Percentiles rank a stretch among this genome's conserved stretches.
phyloP scores from a whole-genome alignment of 2,888 invertebrate genomes.

The Drosophila pegasa region DNA sequence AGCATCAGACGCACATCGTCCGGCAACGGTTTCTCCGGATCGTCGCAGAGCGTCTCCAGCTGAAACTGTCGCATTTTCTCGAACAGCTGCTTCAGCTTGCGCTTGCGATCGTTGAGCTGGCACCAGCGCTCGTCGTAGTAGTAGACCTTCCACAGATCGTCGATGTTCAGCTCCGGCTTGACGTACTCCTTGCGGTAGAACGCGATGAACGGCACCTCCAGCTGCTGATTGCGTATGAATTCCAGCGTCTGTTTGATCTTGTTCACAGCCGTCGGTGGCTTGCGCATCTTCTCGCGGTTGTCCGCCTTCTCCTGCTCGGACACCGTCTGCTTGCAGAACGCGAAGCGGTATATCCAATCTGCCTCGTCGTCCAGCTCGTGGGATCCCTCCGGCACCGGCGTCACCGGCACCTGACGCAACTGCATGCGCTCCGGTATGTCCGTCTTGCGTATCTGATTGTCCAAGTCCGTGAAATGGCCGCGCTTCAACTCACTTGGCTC shows the following conservation, averaged over 20 bases:
- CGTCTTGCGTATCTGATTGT: constrained; percentile 94
- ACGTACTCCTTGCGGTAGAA: constrained; percentile 99
- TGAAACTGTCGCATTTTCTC: constrained; percentile 97
- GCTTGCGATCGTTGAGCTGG: constrained; percentile 93
- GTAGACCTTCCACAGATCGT: constrained; percentile 99
- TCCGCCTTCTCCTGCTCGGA: constrained; percentile 88
- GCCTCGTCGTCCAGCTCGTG: constrained; percentile 97
- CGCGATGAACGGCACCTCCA: constrained; percentile 99
- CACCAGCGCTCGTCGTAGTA: constrained; percentile 98
- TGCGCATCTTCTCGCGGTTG: constrained; percentile 85
- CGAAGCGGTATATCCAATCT: constrained; percentile 98
- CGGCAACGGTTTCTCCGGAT: constrained; percentile 93
- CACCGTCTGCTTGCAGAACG: constrained; percentile 93
- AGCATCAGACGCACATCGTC: constrained; percentile 93
- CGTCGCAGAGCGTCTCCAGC: constrained; percentile 91
- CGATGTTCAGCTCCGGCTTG: constrained; percentile 96
- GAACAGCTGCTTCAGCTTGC: constrained; percentile 92
- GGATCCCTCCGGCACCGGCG: constrained; percentile 92
- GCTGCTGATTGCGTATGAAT: constrained; percentile 97
- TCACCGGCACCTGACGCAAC: constrained; percentile 94
- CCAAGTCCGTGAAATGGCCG: constrained; percentile 97
- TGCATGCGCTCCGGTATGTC: constrained; percentile 97
- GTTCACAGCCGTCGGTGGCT: constrained; percentile 90
- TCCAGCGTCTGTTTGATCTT: constrained; percentile 97
- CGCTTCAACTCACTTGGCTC: constrained; percentile 99